These are phyloP conservation scores for Drosophila bifasciata DNA, from an alignment of 1,140 invertebrate genomes.

Conservation along the genomic window DNA sequence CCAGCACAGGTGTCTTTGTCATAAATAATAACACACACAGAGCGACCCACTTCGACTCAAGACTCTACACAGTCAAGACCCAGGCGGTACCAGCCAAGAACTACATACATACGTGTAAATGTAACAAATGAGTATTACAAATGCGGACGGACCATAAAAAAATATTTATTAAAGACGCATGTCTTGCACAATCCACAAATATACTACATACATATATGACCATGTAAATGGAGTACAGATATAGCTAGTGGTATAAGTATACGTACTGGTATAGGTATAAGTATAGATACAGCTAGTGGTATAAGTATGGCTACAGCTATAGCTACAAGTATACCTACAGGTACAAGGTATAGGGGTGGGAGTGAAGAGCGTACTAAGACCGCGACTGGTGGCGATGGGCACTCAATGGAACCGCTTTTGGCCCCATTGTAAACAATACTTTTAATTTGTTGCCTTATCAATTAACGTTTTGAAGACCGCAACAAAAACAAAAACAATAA, in stretches of 20 bases:
- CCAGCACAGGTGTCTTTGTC: conserved; percentile 53
- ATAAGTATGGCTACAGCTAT: no score
- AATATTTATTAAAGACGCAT: conserved; percentile 70
- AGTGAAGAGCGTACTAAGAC: conserved; percentile 36
- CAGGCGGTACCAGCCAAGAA: conserved; percentile 22
- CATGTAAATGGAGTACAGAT: conserved; percentile 27
- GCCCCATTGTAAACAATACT: conserved; percentile 57
- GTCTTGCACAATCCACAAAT: conserved; percentile 63
- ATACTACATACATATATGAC: no score
- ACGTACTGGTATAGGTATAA: not conserved
- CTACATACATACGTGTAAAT: conserved; percentile 5
- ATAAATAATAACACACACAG: conserved; percentile 43
- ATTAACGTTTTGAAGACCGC: conserved; percentile 30
- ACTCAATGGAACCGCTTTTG: conserved; percentile 51
- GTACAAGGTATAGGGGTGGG: conserved; percentile 9
- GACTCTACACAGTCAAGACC: conserved; percentile 37
- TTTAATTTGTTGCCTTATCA: conserved; percentile 70
- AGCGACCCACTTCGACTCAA: conserved; percentile 52
- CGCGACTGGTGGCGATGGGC: conserved; percentile 41
- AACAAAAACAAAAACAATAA: not conserved
- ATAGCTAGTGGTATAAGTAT: no score
- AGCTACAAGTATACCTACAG: not conserved
- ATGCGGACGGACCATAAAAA: conserved; percentile 47
- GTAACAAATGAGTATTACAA: conserved; percentile 35
- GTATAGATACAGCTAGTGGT: no score